A percentile compares a stretch with the other conserved stretches of the same genome.
These are phyloP conservation scores for Pantala flavescens DNA, from an alignment of 1,140 invertebrate genomes.

Conservation along the genomic window DNA sequence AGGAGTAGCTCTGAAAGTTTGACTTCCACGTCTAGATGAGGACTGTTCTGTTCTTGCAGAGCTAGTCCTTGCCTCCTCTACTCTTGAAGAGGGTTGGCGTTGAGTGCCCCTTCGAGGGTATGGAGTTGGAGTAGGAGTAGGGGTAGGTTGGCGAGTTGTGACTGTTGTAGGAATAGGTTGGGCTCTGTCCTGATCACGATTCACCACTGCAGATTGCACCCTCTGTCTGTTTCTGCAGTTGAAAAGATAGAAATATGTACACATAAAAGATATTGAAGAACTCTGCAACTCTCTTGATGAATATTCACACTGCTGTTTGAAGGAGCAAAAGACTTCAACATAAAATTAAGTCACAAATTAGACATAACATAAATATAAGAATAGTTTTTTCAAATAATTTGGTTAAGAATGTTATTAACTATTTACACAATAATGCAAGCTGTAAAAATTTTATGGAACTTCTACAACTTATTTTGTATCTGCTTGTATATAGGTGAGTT, in stretches of 20 bases:
- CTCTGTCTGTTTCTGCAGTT: background rate
- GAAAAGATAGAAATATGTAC: background rate
- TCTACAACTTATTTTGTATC: too few relatives aligned
- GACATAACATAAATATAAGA: too few relatives aligned
- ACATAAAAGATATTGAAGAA: background rate
- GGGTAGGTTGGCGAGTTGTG: conserved; percentile 30
- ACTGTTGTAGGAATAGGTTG: conserved; percentile 18
- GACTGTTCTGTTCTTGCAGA: background rate
- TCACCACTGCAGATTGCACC: background rate
- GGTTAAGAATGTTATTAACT: too few relatives aligned
- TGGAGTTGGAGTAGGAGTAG: conserved; percentile 17
- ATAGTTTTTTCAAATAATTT: too few relatives aligned
- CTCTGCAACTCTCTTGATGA: too few relatives aligned
- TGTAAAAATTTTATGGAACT: too few relatives aligned
- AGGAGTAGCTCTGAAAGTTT: background rate
- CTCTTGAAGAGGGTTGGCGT: background rate
- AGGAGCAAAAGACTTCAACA: too few relatives aligned
- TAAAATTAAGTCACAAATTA: too few relatives aligned
- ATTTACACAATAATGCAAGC: too few relatives aligned
- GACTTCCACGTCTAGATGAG: background rate
- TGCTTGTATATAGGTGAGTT: too few relatives aligned
- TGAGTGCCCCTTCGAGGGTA: background rate
- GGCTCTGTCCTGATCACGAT: background rate
- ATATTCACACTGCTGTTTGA: too few relatives aligned
- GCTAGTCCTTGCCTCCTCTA: background rate